Evolutionary conservation across 2,888 invertebrate species (phyloP).

Genomic region (Prostheceraeus crozeri): DNA sequence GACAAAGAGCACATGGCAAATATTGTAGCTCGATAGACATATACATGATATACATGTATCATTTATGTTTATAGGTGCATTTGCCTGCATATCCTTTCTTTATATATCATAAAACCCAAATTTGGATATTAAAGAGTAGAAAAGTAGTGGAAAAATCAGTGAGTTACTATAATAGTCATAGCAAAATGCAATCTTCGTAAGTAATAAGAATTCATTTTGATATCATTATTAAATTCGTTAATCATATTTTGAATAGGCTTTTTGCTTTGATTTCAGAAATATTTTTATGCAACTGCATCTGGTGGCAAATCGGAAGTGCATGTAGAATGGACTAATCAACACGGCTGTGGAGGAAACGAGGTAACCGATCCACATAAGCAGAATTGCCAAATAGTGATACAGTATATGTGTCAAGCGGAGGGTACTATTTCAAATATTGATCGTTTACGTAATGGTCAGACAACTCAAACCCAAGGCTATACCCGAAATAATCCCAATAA

Average conservation of each 20-base stretch:
- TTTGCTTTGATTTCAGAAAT: conserved; percentile 46
- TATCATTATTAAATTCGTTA: not conserved
- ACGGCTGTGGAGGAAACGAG: conserved; percentile 55
- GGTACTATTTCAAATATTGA: conserved; percentile 36
- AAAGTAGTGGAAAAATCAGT: no score
- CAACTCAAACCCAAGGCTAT: conserved; percentile 46
- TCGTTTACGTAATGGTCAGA: conserved; percentile 48
- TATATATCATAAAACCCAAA: no score
- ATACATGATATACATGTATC: no score
- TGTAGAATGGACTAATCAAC: conserved; percentile 57
- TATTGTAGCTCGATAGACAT: no score
- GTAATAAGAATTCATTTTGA: no score
- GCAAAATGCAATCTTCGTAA: no score
- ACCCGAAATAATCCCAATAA: conserved; percentile 43
- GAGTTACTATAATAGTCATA: no score
- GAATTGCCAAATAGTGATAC: conserved; percentile 53
- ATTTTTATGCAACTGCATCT: conserved; percentile 51
- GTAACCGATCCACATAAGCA: conserved; percentile 52
- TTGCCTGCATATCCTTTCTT: no score
- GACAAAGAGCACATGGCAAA: no score
- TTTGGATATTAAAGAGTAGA: no score
- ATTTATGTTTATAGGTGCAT: no score
- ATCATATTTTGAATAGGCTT: not conserved
- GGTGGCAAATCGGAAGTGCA: conserved; percentile 45
- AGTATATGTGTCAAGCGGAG: conserved; percentile 52